phyloP scores from a whole-genome alignment of 2,888 invertebrate genomes.

The Harpagoxenus sublaevis region DNA sequence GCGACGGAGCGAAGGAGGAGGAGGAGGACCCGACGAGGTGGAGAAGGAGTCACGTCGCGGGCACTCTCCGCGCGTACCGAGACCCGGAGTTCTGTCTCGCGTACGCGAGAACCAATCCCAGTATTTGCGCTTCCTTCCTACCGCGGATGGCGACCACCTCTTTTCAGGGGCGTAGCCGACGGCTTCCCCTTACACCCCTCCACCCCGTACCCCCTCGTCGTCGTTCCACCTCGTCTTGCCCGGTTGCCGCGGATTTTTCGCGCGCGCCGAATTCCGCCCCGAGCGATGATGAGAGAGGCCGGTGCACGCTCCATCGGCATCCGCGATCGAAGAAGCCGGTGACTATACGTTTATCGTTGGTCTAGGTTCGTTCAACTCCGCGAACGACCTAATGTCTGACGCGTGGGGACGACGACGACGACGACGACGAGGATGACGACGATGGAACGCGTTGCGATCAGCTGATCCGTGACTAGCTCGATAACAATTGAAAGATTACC shows the following conservation, averaged over 20 bases:
- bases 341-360: conserved; percentile 57
- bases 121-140: conserved; percentile 85
- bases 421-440: not conserved
- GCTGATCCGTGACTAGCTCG: conserved; percentile 19
- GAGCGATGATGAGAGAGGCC: conserved; percentile 57
- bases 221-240: conserved; percentile 64
- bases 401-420: not conserved
- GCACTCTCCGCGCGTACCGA: conserved; percentile 78
- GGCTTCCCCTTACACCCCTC: conserved; percentile 68
- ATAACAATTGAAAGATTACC: conserved; percentile 11
- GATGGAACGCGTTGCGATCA: conserved; percentile 30
- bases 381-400: conserved; percentile 33
- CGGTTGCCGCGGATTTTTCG: conserved; percentile 79
- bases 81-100: conserved; percentile 79
- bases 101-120: conserved; percentile 84
- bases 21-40: conserved; percentile 63
- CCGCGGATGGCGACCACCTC: conserved; percentile 84
- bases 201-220: conserved; percentile 11
- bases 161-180: conserved; percentile 84
- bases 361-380: conserved; percentile 65
- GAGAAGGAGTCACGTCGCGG: conserved; percentile 78
- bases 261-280: conserved; percentile 77
- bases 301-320: conserved; percentile 65
- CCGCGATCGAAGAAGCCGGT: conserved; percentile 64
- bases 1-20: conserved; percentile 60